These are phyloP conservation scores for Takifugu flavidus DNA, from an alignment of 2,113 vertebrate genomes.

Conservation along the genomic window DNA sequence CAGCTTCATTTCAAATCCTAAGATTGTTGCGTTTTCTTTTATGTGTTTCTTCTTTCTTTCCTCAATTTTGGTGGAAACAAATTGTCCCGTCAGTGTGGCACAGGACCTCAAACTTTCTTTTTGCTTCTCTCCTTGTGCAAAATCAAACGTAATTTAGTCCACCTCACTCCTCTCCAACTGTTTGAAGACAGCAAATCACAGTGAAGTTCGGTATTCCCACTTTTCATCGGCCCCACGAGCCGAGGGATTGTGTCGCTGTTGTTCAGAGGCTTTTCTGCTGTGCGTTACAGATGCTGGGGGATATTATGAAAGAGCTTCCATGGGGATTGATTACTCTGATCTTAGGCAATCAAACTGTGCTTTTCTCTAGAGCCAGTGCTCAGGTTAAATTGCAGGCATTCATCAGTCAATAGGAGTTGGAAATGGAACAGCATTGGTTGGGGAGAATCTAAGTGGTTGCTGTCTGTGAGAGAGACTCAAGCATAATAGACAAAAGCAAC, in stretches of 20 bases:
- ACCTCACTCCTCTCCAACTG: slow-evolving; percentile 21
- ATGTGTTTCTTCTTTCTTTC: slow-evolving; percentile 6
- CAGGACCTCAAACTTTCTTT: slow-evolving; percentile 6
- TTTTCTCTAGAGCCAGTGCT: slow-evolving; percentile 20
- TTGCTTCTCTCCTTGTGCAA: slow-evolving; percentile 21
- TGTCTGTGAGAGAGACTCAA: neutral
- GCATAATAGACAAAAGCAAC: slow-evolving; percentile 1
- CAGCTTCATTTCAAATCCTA: neutral
- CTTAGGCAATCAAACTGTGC: slow-evolving; percentile 22
- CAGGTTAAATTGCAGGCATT: slow-evolving; percentile 60
- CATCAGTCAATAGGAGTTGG: slow-evolving; percentile 55
- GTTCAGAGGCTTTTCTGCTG: slow-evolving; percentile 31
- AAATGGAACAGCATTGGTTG: slow-evolving; percentile 21
- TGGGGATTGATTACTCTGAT: slow-evolving; percentile 64
- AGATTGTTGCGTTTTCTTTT: neutral
- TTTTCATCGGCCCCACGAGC: slow-evolving; percentile 36
- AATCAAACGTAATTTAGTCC: slow-evolving; percentile 49
- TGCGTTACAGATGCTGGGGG: slow-evolving; percentile 34
- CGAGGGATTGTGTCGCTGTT: slow-evolving; percentile 42
- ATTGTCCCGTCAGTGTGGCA: slow-evolving; percentile 21
- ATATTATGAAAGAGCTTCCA: slow-evolving; percentile 36
- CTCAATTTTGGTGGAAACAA: slow-evolving; percentile 17
- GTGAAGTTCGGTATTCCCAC: slow-evolving; percentile 17
- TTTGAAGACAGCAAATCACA: slow-evolving; percentile 34
- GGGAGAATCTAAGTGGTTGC: slow-evolving; percentile 14